A percentile compares a stretch with the other conserved stretches of the same genome.
These are phyloP conservation scores for Archips xylosteana DNA, from an alignment of 2,888 invertebrate genomes.

Conservation along the genomic window DNA sequence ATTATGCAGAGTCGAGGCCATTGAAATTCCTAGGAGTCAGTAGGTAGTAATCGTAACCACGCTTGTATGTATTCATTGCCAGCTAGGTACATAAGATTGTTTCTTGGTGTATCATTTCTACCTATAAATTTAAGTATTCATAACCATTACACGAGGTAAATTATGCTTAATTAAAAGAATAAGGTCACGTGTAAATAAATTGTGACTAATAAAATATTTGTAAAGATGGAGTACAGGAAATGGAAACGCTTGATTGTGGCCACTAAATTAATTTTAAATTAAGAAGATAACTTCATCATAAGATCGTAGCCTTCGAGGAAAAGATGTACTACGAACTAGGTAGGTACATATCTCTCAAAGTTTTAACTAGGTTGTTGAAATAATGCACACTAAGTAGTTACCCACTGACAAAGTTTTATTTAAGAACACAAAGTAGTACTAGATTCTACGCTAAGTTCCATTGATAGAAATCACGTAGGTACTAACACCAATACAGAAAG, in stretches of 20 bases:
- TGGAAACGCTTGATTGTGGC: background rate
- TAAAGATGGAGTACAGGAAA: background rate
- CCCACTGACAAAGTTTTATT: no score
- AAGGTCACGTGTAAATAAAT: background rate
- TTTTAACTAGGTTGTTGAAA: no score
- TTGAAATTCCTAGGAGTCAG: conserved; percentile 22
- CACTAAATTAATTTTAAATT: no score
- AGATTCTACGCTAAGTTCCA: background rate
- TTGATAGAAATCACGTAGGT: conserved; percentile 26
- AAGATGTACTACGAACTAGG: background rate
- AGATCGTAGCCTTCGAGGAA: no score
- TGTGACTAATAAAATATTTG: background rate
- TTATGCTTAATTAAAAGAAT: background rate
- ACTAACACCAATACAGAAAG: conserved; percentile 36
- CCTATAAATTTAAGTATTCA: background rate
- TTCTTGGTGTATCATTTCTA: conserved; percentile 12
- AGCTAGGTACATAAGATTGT: conserved; percentile 19
- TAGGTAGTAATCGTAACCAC: background rate
- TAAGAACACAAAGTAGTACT: no score
- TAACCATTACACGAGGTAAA: background rate
- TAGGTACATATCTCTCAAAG: background rate
- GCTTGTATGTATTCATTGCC: conserved; percentile 19
- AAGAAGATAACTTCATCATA: no score
- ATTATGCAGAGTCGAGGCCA: conserved; percentile 11
- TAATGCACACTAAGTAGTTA: no score